Percentiles rank a stretch among this genome's conserved stretches.
These are phyloP conservation scores for Aphaenogaster ashmeadi DNA, from an alignment of 1,140 invertebrate genomes.

Conservation along the genomic window DNA sequence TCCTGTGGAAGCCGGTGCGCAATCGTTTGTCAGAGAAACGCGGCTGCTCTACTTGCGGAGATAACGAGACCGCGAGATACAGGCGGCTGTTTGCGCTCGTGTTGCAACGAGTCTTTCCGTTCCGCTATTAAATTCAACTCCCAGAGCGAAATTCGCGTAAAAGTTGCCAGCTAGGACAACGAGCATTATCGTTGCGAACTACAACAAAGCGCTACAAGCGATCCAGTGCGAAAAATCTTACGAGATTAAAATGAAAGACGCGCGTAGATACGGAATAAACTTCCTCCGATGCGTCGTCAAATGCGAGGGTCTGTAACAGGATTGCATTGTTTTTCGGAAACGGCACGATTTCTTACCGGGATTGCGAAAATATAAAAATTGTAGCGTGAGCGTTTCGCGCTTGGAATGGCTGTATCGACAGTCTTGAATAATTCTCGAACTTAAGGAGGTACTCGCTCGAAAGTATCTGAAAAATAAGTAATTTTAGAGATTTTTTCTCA, in stretches of 20 bases:
- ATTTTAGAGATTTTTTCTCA: no score
- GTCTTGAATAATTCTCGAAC: not conserved
- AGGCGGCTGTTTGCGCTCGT: conserved; percentile 1
- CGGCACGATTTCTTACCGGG: not conserved
- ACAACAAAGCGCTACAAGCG: not conserved
- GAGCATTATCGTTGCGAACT: not conserved
- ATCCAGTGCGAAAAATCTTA: not conserved
- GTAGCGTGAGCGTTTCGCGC: not conserved
- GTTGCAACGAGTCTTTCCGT: not conserved
- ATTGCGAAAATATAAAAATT: not conserved
- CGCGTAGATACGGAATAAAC: conserved; percentile 55
- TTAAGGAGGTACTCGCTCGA: no score
- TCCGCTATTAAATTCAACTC: conserved; percentile 5
- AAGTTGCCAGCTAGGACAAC: not conserved
- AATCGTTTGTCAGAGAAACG: conserved; percentile 22
- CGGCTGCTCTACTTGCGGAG: not conserved
- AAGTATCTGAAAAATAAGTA: no score
- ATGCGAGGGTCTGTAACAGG: not conserved
- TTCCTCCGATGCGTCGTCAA: conserved; percentile 41
- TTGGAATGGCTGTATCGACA: not conserved
- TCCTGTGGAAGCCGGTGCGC: conserved; percentile 37
- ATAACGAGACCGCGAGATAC: not conserved
- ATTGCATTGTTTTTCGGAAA: not conserved
- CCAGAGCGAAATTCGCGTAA: not conserved
- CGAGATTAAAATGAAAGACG: not conserved